Base-by-base conservation (phyloP, 1,140 invertebrate species). In the Trichonephila clavipes region DNA sequence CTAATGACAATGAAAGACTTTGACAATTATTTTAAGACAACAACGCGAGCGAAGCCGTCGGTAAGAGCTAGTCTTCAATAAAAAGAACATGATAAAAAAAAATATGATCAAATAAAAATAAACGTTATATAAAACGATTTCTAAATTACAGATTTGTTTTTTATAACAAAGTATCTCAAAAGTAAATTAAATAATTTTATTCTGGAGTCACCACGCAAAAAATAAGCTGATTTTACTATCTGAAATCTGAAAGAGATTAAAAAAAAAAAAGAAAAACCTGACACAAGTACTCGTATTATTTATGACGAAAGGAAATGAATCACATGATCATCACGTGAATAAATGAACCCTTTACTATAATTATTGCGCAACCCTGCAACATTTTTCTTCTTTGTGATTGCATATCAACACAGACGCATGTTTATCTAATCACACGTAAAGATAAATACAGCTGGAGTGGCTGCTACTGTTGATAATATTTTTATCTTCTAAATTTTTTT, bases 261-360 rank as follows among this genome's bases (percentile, higher is more conserved):
- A 21, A 19, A n/a, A 66, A n/a, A 5, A 0, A 66, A n/a, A n/a
- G n/a, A n/a, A n/a, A 24, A 21, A 66, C 10, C n/a, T n/a, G 21
- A 10, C 64, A 10, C 64, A 66, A 21, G 19, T n/a, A 66, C 21
- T n/a, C 19, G 19, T n/a, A 66, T n/a, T 10, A n/a, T n/a, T n/a
- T 0, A 16, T 72, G 69, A 72, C 28, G 28, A 72, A 72, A 16
- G 18, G 7, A 51, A 72, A 34, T 72, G 24, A 6, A 34, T 72
- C 69, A 72, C 28, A n/a, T 72, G 69, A 72, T 72, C 4, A 28
- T 72, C 69, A 72, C 69, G 69, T 72, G 69, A n/a, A 72, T 72
- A 24, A 72, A 72, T 34, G 69, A 28, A 24, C 7, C 69, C 12
- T 24, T 72, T 72, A 72, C 69, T 72, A 72, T 12, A 72, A 24